Conservation (phyloP, 2,797 vertebrate species). For the Enteromius radiatus region DNA sequence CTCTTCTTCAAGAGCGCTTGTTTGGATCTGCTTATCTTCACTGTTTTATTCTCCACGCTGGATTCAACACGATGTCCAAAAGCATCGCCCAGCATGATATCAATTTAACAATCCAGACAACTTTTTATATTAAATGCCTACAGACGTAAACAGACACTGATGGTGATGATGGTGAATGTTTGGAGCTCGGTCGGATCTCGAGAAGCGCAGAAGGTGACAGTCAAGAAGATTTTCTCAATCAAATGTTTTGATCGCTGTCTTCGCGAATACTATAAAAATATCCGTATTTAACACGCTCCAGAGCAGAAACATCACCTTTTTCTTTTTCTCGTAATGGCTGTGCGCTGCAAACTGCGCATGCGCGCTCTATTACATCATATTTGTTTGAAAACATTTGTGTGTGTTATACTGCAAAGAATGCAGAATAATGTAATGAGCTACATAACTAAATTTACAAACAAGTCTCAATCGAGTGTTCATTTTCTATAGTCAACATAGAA, state of each 20-base stretch:
- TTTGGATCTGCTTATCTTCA: conserved; percentile 60
- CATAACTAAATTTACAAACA: not conserved
- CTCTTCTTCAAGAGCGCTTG: conserved; percentile 63
- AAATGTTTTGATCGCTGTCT: not conserved
- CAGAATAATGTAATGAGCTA: not conserved
- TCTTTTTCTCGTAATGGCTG: conserved; percentile 4
- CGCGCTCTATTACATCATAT: not conserved
- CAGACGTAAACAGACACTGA: not conserved
- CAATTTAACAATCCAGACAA: conserved; percentile 34
- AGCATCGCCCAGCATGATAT: conserved; percentile 63
- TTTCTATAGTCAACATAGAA: not conserved
- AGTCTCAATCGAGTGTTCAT: not conserved
- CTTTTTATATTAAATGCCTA: not conserved
- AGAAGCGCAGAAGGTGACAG: not conserved
- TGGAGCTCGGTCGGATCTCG: not conserved
- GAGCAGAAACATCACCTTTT: not conserved
- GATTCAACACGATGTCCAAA: conserved; percentile 50
- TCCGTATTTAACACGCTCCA: not conserved
- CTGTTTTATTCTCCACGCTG: conserved; percentile 51
- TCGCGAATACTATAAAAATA: not conserved
- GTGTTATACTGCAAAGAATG: not conserved
- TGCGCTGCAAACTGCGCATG: conserved; percentile 7
- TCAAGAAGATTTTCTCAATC: no score
- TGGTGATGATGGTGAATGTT: not conserved
- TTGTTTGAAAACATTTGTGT: not conserved